These are phyloP conservation scores for Ictidomys tridecemlineatus DNA, from an alignment of 2,113 vertebrate species.

Conservation along the genomic window DNA sequence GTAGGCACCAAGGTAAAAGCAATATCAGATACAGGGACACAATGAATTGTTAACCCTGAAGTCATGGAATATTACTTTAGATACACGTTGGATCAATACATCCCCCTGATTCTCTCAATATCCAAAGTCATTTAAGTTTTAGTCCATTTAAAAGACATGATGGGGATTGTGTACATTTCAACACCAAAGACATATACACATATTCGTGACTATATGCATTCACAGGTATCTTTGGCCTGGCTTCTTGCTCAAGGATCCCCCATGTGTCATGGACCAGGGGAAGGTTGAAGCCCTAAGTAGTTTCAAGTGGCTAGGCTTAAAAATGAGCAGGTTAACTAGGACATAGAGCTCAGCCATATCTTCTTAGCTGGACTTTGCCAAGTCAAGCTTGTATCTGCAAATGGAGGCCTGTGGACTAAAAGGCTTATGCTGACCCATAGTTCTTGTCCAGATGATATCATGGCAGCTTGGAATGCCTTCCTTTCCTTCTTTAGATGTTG, in stretches of 20 bases:
- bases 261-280: background rate
- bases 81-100: background rate
- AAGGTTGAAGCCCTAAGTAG: background rate
- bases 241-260: background rate
- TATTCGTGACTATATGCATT: background rate
- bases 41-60: background rate
- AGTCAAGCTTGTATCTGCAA: background rate
- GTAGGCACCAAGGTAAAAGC: background rate
- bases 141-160: background rate
- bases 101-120: background rate
- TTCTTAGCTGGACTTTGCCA: conserved; percentile 1
- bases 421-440: background rate
- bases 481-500: background rate
- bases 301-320: background rate
- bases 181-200: background rate
- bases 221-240: background rate
- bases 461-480: background rate
- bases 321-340: background rate
- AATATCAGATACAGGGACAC: background rate
- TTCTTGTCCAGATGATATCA: background rate
- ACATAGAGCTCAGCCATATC: background rate
- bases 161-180: background rate
- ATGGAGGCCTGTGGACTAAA: background rate
- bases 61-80: background rate
- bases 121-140: background rate